Conservation (phyloP, 2,797 vertebrate genomes). For the Spatula versicolor region DNA sequence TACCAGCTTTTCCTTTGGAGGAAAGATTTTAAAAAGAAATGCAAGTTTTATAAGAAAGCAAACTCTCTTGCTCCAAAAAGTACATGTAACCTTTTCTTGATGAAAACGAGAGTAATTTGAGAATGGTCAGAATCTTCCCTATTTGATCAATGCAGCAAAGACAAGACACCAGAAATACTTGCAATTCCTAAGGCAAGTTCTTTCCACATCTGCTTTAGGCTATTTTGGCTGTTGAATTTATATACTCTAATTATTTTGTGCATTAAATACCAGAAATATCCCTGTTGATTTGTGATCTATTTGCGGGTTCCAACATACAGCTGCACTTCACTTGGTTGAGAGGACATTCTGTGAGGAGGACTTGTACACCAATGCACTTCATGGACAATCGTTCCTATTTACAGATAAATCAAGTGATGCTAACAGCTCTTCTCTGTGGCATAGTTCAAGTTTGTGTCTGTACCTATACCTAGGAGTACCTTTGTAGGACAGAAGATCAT, state of each 20-base stretch:
- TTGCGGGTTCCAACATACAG: slow-evolving; percentile 37
- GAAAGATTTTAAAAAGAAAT: not conserved
- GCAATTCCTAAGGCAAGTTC: slow-evolving; percentile 23
- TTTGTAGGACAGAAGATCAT: not conserved
- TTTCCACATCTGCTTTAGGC: slow-evolving; percentile 40
- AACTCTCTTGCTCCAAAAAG: not conserved
- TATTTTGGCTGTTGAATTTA: slow-evolving; percentile 52
- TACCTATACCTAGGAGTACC: not conserved
- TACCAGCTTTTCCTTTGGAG: not conserved
- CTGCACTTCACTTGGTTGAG: slow-evolving; percentile 31
- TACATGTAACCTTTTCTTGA: not conserved
- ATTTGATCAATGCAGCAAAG: not conserved
- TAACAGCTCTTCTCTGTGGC: not conserved
- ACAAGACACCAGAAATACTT: slow-evolving; percentile 39
- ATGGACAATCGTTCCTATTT: slow-evolving; percentile 7
- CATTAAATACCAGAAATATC: slow-evolving; percentile 59
- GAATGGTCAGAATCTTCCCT: not conserved
- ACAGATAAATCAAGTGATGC: not conserved
- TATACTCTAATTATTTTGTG: slow-evolving; percentile 38
- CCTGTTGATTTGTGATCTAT: slow-evolving; percentile 54
- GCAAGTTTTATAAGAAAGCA: not conserved
- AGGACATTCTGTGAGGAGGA: not conserved
- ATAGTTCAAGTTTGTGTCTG: not conserved
- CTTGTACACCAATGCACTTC: not conserved
- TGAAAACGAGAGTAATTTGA: not conserved